phyloP scores from a whole-genome alignment of 1,140 invertebrate genomes.

The Drosophila trapezifrons region DNA sequence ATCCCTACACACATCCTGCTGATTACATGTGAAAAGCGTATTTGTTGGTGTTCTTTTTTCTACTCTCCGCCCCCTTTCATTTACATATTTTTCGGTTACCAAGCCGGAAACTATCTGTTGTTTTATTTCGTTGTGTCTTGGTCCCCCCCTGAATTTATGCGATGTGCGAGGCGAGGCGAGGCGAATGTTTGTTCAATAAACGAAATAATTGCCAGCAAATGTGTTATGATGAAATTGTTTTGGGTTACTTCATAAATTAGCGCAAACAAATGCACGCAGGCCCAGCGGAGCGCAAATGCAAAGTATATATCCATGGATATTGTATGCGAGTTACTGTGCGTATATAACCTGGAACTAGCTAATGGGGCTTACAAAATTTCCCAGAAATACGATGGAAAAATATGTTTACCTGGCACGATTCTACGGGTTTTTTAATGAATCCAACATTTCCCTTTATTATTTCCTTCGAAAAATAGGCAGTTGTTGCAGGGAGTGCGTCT shows the following conservation, averaged over 20 bases:
- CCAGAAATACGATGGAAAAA: background rate
- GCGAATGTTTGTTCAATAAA: constrained; percentile 82
- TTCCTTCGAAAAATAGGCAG: background rate
- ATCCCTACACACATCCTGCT: constrained; percentile 26
- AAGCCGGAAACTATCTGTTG: constrained; percentile 54
- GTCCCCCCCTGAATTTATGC: constrained; percentile 67
- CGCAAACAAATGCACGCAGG: constrained; percentile 61
- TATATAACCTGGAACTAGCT: constrained; percentile 2
- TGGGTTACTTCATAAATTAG: constrained; percentile 82
- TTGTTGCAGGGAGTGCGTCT: too few relatives aligned
- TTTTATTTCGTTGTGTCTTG: constrained; percentile 55
- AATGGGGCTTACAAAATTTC: background rate
- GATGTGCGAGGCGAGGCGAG: constrained; percentile 55
- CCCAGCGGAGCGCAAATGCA: constrained; percentile 7
- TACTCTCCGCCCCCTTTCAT: constrained; percentile 36
- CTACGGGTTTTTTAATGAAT: too few relatives aligned
- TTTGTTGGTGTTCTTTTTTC: constrained; percentile 32
- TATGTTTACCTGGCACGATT: background rate
- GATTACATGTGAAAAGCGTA: constrained; percentile 50
- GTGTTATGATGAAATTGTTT: constrained; percentile 82
- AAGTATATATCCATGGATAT: constrained; percentile 14
- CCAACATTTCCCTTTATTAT: too few relatives aligned
- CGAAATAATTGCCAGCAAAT: constrained; percentile 81
- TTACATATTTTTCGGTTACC: constrained; percentile 78
- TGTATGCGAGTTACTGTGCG: background rate